Base-by-base conservation (phyloP, 2,113 vertebrate species). In the Lagopus leucura region DNA sequence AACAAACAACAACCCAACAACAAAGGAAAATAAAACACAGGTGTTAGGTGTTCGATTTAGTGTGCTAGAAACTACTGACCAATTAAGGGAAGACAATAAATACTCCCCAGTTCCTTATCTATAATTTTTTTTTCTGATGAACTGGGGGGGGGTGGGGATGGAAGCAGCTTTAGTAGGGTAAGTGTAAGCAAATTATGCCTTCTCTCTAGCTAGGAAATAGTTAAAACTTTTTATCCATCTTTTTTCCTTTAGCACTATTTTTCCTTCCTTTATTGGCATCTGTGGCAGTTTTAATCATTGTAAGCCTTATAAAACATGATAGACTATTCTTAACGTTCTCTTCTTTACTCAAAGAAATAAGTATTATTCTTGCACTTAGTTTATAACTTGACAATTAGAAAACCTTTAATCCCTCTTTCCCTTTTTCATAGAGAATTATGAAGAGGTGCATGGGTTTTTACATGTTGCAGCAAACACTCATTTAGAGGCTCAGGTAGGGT, bases 1-100 rank as follows among this genome's bases (percentile, higher is more conserved):
- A n/a, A 36, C 54, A 32, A 55, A 57, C 65, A 78, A 40, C 47
- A 61, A n/a, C 19, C 52, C 27, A 30, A 3, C 5, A 24, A 21
- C 8, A 43, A n/a, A 48, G 30, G 6, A 17, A 15, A 60, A 17
- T 36, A 58, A 47, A 10, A 28, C n/a, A 27, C 12, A 69, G 50
- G 18, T 28, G n/a, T 5, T 10, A 54, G 3, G 0, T n/a, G 13
- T 82, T 89, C 66, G 54, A 84, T 91, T 87, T 52, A 58, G 13
- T 69, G 8, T 48, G n/a, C 7, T 82, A 66, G 21, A 28, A 87
- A 74, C 52, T 55, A 72, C 60, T 61, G 94, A 61, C n/a, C 80
- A 78, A 69, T 90, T 80, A 89, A 87, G 79, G 42, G 13, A 92
- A 90, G 74, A 74, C 27, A 78, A 77, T 30, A 40, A 77, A 86